These are phyloP conservation scores for Pampus argenteus DNA, from an alignment of 2,797 vertebrate genomes.

Conservation along the genomic window DNA sequence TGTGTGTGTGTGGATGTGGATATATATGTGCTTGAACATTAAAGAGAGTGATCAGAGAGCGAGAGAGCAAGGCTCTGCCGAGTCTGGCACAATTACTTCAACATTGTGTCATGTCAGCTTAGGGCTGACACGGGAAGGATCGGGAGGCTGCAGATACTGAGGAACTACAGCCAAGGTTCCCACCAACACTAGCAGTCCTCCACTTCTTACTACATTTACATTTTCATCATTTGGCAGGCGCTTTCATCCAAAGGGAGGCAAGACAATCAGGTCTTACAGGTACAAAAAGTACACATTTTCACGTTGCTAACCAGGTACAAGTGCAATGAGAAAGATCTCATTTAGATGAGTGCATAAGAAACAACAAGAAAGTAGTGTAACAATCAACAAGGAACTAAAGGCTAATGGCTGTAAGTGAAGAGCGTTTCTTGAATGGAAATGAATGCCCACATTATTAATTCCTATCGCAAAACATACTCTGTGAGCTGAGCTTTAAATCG, in stretches of 20 bases:
- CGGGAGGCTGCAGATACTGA: slow-evolving; percentile 39
- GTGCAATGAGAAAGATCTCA: too few species aligned
- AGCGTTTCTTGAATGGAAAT: too few species aligned
- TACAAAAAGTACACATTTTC: background rate
- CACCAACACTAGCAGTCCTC: slow-evolving; percentile 19
- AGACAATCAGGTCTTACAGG: too few species aligned
- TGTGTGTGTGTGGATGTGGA: background rate
- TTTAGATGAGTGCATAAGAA: too few species aligned
- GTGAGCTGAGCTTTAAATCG: background rate
- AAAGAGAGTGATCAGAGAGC: slow-evolving; percentile 42
- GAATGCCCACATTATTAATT: too few species aligned
- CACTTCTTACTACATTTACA: background rate
- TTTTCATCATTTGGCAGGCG: background rate
- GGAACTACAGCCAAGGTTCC: slow-evolving; percentile 49
- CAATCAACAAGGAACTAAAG: too few species aligned
- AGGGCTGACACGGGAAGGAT: slow-evolving; percentile 64
- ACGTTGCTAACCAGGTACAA: too few species aligned
- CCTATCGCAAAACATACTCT: background rate
- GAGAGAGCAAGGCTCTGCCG: slow-evolving; percentile 55
- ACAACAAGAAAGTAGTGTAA: background rate
- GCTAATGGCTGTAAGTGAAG: too few species aligned
- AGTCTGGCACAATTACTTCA: slow-evolving; percentile 74
- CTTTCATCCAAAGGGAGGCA: background rate
- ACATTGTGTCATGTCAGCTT: slow-evolving; percentile 79
- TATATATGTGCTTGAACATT: slow-evolving; percentile 39